Evolutionary conservation across 2,113 vertebrate genomes (phyloP).

Genomic region (Chlamydotis undulata): DNA sequence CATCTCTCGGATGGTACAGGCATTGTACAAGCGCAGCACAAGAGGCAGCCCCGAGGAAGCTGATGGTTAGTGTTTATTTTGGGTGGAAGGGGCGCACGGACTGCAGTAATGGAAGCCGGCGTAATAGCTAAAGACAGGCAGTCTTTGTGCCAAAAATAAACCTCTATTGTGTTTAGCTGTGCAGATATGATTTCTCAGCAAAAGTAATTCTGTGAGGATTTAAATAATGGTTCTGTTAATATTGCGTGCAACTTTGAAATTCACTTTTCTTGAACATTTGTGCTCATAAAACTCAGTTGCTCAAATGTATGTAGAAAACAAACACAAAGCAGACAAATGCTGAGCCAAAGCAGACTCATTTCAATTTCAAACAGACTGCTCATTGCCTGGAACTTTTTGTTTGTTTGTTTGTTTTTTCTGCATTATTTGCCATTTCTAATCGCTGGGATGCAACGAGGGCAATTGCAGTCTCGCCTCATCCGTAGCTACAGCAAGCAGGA

Average conservation of each 20-base stretch:
- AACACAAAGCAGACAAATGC: neutral
- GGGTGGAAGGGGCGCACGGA: neutral
- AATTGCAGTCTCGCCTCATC: neutral
- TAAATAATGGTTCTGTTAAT: conserved; percentile 29
- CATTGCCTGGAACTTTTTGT: neutral
- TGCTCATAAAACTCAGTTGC: neutral
- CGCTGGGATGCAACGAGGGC: neutral
- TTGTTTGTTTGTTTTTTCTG: neutral
- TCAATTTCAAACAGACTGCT: conserved; percentile 6
- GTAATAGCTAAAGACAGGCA: neutral
- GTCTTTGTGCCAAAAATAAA: neutral
- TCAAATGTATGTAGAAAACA: neutral
- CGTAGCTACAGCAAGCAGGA: neutral
- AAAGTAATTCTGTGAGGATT: conserved; percentile 4
- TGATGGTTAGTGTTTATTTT: neutral
- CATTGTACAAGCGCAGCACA: neutral
- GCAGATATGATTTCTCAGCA: conserved; percentile 7
- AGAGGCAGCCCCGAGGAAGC: neutral
- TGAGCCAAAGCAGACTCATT: neutral
- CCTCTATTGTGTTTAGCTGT: neutral
- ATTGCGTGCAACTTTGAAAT: neutral
- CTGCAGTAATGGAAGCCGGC: neutral
- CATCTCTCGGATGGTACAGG: neutral
- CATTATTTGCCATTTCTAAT: neutral
- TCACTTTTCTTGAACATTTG: neutral